Conservation (phyloP, 2,113 vertebrate species). For the Gorsachius goisagi region DNA sequence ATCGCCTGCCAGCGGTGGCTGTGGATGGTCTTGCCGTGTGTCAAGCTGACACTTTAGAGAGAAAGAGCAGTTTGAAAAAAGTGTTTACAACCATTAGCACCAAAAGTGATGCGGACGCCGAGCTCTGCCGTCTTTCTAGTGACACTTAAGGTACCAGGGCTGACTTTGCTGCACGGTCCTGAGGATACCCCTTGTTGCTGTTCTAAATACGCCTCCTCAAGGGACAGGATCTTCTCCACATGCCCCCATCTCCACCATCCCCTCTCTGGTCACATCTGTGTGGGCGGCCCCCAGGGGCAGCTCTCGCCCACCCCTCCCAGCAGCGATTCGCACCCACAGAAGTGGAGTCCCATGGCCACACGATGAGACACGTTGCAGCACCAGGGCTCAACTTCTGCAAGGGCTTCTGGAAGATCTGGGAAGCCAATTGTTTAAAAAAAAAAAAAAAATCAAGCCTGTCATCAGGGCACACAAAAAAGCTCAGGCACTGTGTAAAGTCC, state of each 20-base stretch:
- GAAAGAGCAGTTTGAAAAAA: neutral
- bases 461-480: neutral
- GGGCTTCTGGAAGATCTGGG: neutral
- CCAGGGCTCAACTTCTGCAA: neutral
- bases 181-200: neutral
- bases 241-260: accelerated
- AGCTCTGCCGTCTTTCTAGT: neutral
- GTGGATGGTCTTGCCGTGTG: too few relatives aligned
- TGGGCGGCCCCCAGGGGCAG: neutral
- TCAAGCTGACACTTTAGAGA: neutral
- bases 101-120: accelerated
- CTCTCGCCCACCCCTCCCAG: neutral
- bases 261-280: neutral
- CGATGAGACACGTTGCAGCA: accelerated
- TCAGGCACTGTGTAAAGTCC: neutral
- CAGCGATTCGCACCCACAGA: neutral
- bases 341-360: accelerated
- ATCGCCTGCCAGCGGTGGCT: neutral
- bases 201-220: neutral
- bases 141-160: neutral
- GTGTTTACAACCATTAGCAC: too few relatives aligned
- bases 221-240: neutral
- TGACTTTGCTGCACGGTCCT: neutral
- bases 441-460: neutral
- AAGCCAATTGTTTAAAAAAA: neutral